Conservation (phyloP, 2,888 invertebrate species). For the Metacarcinus magister region DNA sequence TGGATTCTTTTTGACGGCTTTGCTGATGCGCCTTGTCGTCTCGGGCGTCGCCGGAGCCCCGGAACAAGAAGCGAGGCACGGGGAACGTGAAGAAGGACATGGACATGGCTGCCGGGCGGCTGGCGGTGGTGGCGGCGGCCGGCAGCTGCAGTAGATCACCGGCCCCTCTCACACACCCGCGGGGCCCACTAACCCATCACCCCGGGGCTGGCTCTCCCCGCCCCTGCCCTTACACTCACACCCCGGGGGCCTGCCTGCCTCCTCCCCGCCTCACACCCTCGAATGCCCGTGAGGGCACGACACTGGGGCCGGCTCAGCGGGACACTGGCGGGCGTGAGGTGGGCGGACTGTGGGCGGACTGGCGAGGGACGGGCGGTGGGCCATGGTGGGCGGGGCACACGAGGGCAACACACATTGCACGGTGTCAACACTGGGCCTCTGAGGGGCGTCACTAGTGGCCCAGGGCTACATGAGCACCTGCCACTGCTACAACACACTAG, state of each 20-base stretch:
- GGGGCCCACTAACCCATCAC: constrained; percentile 72
- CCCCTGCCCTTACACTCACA: constrained; percentile 67
- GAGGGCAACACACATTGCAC: constrained; percentile 62
- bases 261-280: constrained; percentile 70
- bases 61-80: constrained; percentile 80
- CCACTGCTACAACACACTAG: constrained; percentile 50
- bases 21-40: constrained; percentile 79
- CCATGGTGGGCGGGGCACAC: constrained; percentile 71
- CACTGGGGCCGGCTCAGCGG: constrained; percentile 72
- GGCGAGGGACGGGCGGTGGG: constrained; percentile 67
- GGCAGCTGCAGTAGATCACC: constrained; percentile 67
- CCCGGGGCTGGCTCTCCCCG: constrained; percentile 56
- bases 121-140: constrained; percentile 65
- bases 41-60: constrained; percentile 75
- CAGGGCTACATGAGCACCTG: constrained; percentile 55
- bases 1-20: constrained; percentile 68
- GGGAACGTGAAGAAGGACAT: constrained; percentile 82
- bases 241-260: constrained; percentile 58
- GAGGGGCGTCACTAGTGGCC: constrained; percentile 41
- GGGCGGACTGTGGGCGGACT: constrained; percentile 69
- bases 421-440: constrained; percentile 61
- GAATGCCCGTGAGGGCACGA: constrained; percentile 57
- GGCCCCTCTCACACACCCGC: constrained; percentile 67
- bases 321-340: constrained; percentile 70
- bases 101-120: constrained; percentile 80